Evolutionary conservation across 1,140 invertebrate species (phyloP).

Genomic region (Elymnias hypermnestra): DNA sequence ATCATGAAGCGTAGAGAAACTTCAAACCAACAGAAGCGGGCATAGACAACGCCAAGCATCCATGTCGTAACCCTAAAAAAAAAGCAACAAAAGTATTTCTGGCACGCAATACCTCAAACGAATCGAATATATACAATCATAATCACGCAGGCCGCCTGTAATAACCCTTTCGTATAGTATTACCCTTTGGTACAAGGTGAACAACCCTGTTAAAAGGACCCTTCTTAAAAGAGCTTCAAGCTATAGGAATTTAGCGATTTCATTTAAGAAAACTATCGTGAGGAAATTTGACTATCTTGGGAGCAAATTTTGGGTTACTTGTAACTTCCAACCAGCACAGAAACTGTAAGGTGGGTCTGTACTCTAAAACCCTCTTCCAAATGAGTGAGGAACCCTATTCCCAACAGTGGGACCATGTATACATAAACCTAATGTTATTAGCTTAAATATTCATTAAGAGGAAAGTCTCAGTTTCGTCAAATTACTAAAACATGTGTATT

Average conservation of each 20-base stretch:
- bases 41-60: constrained; percentile 27
- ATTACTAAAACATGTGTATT: no score
- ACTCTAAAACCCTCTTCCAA: no score
- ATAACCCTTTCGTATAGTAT: constrained; percentile 60
- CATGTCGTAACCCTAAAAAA: constrained; percentile 34
- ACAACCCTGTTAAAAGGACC: constrained; percentile 64
- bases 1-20: constrained; percentile 12
- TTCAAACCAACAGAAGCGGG: neutral
- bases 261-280: neutral
- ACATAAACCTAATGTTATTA: no score
- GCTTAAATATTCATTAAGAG: no score
- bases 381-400: no score
- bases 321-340: no score
- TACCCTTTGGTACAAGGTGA: constrained; percentile 70
- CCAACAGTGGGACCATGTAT: no score
- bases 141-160: constrained; percentile 37
- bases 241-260: constrained; percentile 22
- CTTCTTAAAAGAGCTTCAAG: constrained; percentile 31
- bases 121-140: constrained; percentile 44
- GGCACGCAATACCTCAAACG: constrained; percentile 52
- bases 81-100: constrained; percentile 45
- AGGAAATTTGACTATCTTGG: no score
- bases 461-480: no score
- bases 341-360: no score
- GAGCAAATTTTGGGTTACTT: neutral